A percentile compares a stretch with the other conserved stretches of the same genome.
These are phyloP conservation scores for Podocnemis expansa DNA, from an alignment of 2,113 vertebrate genomes.

Conservation along the genomic window DNA sequence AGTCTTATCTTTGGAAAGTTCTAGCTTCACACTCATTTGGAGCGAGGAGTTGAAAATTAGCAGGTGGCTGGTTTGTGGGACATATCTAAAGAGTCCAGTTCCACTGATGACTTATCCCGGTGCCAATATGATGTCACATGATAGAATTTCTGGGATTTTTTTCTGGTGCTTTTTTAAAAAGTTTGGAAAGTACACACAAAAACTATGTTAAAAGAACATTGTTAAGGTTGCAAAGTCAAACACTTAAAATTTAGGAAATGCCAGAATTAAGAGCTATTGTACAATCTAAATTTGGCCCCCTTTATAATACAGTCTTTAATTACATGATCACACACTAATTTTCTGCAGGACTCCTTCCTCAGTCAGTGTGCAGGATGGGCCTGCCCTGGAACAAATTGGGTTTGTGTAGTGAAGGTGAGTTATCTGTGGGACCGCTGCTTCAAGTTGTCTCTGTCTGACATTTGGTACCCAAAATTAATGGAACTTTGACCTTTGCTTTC, in stretches of 20 bases:
- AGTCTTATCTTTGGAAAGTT: background rate
- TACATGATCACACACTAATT: background rate
- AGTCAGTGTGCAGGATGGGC: background rate
- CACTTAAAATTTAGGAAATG: background rate
- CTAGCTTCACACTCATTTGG: background rate
- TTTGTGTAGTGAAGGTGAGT: background rate
- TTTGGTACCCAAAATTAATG: background rate
- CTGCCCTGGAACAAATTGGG: background rate
- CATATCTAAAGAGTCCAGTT: background rate
- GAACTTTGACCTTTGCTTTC: background rate
- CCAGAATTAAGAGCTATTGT: background rate
- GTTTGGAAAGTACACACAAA: background rate
- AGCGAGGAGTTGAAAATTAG: background rate
- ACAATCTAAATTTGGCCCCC: background rate
- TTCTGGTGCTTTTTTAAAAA: background rate
- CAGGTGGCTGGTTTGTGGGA: background rate
- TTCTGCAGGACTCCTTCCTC: too few relatives aligned
- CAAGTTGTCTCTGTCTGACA: background rate
- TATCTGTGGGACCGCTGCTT: background rate
- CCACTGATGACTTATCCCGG: background rate
- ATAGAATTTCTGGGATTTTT: background rate
- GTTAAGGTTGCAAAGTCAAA: background rate
- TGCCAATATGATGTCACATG: background rate
- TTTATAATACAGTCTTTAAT: background rate
- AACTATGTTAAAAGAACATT: background rate